Evolutionary conservation across 2,797 vertebrate species (phyloP), one percentile per base, ranked within the genome.

Genomic region (Pseudopleuronectes americanus): DNA sequence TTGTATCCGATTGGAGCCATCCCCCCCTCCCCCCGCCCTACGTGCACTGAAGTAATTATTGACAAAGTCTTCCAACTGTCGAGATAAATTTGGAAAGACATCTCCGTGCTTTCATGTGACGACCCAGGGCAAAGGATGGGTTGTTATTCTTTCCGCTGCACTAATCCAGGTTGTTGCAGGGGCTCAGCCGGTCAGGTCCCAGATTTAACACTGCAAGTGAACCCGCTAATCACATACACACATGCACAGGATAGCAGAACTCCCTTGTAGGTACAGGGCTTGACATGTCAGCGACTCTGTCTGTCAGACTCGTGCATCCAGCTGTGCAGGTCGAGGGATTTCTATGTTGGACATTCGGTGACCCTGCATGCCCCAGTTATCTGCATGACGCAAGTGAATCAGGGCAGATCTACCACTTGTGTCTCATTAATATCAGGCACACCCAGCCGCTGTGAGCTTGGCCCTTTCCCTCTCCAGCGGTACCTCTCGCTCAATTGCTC

Each of bases 391-490:
- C 69, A 89, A 86, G 86, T 71, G 71, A 85, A 74, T 78, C 71
- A 53, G 87, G 80, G 88, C 86, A 88, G 85, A 88, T 87, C 84
- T 73, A 81, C 74, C 86, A 74, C 86, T 89, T 86, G 82, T 84
- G 86, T 85, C 84, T 84, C 79, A 83, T 88, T 82, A 88, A 87
- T 80, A 82, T 70, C 81, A 84, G 86, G 72, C 87, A 74, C 89
- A 83, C 88, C 81, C 88, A 84, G 77, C 81, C 87, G 84, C 81
- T 90, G 83, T 88, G 84, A 87, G 85, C 80, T 78, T 0, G 14
- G 38, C 51, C 49, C 66, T 68, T 33, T 60, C 52, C 45, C 22
- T 26, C 53, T 67, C 74, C 53, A 75, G 64, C 55, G 55, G 73
- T 68, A 45, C 64, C 64, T 63, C 12, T 58, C 2, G 28, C 23